A percentile compares a stretch with the other conserved stretches of the same genome.
Evolutionary conservation across 2,797 vertebrate genomes (phyloP).

Genomic region (Chelonia mydas): DNA sequence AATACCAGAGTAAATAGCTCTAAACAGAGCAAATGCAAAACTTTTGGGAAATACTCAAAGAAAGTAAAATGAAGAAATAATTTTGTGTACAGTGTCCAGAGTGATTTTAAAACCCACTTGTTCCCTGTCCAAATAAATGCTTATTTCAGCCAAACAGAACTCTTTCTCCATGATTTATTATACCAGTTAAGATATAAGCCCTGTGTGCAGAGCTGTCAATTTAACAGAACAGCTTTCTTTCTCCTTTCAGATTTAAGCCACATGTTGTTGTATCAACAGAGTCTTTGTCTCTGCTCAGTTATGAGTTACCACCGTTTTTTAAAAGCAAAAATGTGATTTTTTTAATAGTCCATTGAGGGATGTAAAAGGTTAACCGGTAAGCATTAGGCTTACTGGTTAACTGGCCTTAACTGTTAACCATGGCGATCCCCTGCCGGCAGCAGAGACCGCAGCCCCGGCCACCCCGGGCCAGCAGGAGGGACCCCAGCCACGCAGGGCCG

Average conservation of each 20-base stretch:
- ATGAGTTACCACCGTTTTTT: slow-evolving; percentile 24
- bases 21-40: slow-evolving; percentile 30
- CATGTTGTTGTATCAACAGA: slow-evolving; percentile 62
- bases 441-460: too few relatives aligned
- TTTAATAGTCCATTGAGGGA: slow-evolving; percentile 4
- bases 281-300: slow-evolving; percentile 54
- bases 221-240: slow-evolving; percentile 52
- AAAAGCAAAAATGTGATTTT: slow-evolving; percentile 31
- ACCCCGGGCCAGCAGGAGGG: too few relatives aligned
- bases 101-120: slow-evolving; percentile 10
- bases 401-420: too few relatives aligned
- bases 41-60: slow-evolving; percentile 2
- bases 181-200: slow-evolving; percentile 38
- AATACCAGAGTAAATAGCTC: not conserved
- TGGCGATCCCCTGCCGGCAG: too few relatives aligned
- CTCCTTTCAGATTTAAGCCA: slow-evolving; percentile 69
- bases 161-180: slow-evolving; percentile 57
- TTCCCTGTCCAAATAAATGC: slow-evolving; percentile 40
- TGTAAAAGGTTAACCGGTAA: too few relatives aligned
- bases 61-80: not conserved
- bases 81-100: slow-evolving; percentile 32
- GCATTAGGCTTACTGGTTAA: too few relatives aligned
- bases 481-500: too few relatives aligned
- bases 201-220: slow-evolving; percentile 43
- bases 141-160: slow-evolving; percentile 32